These are phyloP conservation scores for Poeciliopsis retropinna DNA, from an alignment of 2,113 vertebrate genomes.

Conservation along the genomic window DNA sequence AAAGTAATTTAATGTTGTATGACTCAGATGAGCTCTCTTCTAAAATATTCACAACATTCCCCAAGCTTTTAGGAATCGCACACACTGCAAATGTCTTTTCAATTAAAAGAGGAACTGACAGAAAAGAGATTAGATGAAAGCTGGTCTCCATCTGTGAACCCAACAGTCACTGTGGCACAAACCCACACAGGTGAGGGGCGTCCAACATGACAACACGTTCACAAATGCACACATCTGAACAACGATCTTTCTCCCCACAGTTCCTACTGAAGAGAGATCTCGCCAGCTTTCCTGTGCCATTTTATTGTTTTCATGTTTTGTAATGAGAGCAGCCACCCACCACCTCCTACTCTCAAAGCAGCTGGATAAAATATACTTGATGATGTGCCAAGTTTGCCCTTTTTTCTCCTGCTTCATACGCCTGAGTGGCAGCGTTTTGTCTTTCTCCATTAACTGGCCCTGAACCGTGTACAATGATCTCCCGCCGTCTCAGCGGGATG, in stretches of 20 bases:
- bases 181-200: conserved; percentile 47
- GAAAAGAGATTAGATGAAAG: conserved; percentile 28
- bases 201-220: conserved; percentile 9
- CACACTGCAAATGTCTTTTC: conserved; percentile 40
- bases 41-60: conserved; percentile 70
- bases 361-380: conserved; percentile 70
- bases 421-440: conserved; percentile 55
- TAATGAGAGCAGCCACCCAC: conserved; percentile 54
- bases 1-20: conserved; percentile 69
- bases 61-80: conserved; percentile 46
- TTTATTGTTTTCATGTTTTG: conserved; percentile 62
- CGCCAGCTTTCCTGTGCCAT: conserved; percentile 41
- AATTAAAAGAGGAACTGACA: conserved; percentile 37
- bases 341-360: conserved; percentile 52
- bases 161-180: conserved; percentile 2
- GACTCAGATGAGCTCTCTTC: conserved; percentile 72
- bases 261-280: conserved; percentile 47
- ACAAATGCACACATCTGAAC: neutral
- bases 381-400: conserved; percentile 59
- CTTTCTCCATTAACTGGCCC: conserved; percentile 57
- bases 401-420: conserved; percentile 15
- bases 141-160: neutral
- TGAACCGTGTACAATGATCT: conserved; percentile 56
- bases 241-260: conserved; percentile 16
- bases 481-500: conserved; percentile 52